phyloP scores from a whole-genome alignment of 2,113 vertebrate genomes.

The Chaetodon trifascialis region DNA sequence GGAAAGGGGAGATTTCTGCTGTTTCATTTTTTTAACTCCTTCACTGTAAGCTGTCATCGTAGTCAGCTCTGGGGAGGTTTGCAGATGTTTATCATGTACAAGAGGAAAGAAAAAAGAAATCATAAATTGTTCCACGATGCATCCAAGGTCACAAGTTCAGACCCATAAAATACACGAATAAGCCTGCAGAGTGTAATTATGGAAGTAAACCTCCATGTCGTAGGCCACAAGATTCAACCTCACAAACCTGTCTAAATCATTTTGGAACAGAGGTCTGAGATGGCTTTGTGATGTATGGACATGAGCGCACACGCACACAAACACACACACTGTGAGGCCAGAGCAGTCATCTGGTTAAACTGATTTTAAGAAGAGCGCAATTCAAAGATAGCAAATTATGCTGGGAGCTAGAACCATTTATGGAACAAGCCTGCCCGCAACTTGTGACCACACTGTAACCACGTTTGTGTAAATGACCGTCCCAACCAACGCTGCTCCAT shows the following conservation, averaged over 20 bases:
- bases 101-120: slow-evolving; percentile 50
- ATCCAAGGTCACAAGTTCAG: slow-evolving; percentile 73
- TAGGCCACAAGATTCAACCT: slow-evolving; percentile 29
- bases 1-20: slow-evolving; percentile 53
- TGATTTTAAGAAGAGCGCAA: neutral
- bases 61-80: slow-evolving; percentile 61
- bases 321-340: neutral
- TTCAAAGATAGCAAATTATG: slow-evolving; percentile 40
- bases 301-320: slow-evolving; percentile 1
- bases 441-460: neutral
- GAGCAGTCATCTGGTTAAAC: neutral
- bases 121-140: slow-evolving; percentile 63
- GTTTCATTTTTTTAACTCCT: slow-evolving; percentile 51
- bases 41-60: slow-evolving; percentile 67
- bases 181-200: slow-evolving; percentile 50
- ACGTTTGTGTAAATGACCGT: neutral
- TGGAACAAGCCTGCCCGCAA: slow-evolving; percentile 7
- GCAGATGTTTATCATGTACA: slow-evolving; percentile 71
- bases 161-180: slow-evolving; percentile 61
- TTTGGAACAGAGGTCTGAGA: slow-evolving; percentile 16
- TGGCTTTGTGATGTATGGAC: slow-evolving; percentile 8
- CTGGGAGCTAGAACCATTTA: slow-evolving; percentile 22
- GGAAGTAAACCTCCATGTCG: slow-evolving; percentile 40
- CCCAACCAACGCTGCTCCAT: neutral
- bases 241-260: slow-evolving; percentile 32